These are phyloP conservation scores for Polyploca ridens DNA, from an alignment of 2,888 invertebrate genomes.

Conservation along the genomic window DNA sequence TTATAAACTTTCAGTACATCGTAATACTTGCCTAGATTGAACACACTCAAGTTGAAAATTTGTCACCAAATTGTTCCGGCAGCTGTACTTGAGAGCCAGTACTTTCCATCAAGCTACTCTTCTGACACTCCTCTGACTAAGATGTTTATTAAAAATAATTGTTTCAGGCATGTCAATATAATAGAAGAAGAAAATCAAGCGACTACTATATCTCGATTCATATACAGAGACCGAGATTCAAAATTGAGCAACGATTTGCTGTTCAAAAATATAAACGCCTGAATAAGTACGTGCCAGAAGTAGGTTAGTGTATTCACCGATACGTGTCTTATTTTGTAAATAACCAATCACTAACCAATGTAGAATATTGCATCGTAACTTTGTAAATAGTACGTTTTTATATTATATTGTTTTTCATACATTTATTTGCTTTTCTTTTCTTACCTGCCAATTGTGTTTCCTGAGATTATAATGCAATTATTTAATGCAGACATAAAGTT, in stretches of 20 bases:
- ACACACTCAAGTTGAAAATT: too few relatives aligned
- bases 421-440: too few relatives aligned
- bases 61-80: too few relatives aligned
- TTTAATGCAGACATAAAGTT: too few relatives aligned
- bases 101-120: too few relatives aligned
- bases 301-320: neutral
- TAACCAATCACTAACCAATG: neutral
- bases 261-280: slow-evolving; percentile 66
- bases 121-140: too few relatives aligned
- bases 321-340: neutral
- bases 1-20: too few relatives aligned
- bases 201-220: slow-evolving; percentile 51
- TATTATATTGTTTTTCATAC: too few relatives aligned
- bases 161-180: slow-evolving; percentile 59
- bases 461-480: too few relatives aligned
- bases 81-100: too few relatives aligned
- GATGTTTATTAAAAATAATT: slow-evolving; percentile 3
- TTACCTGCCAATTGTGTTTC: too few relatives aligned
- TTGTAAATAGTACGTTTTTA: neutral
- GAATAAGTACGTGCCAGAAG: slow-evolving; percentile 20
- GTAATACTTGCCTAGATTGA: too few relatives aligned
- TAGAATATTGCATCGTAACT: neutral
- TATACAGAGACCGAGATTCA: slow-evolving; percentile 48
- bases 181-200: slow-evolving; percentile 68
- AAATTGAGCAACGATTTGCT: slow-evolving; percentile 41